Evolutionary conservation across 2,888 invertebrate species (phyloP).

Genomic region (Cryptocheilus praepositus): DNA sequence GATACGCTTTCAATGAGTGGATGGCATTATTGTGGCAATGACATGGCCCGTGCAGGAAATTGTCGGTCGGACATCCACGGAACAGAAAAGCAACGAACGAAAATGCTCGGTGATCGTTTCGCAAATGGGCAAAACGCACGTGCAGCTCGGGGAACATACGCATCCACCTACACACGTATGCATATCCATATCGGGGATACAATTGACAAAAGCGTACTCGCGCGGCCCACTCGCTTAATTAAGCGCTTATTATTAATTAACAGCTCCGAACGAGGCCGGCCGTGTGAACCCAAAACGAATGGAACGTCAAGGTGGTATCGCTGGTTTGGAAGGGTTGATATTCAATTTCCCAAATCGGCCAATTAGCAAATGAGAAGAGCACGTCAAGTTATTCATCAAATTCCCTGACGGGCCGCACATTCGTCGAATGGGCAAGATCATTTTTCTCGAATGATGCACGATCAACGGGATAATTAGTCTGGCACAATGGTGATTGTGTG

Average conservation of each 20-base stretch:
- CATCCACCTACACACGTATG: not conserved
- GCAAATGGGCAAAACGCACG: conserved; percentile 5
- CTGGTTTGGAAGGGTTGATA: conserved; percentile 32
- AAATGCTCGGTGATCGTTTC: conserved; percentile 27
- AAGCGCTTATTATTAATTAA: conserved; percentile 61
- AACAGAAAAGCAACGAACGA: conserved; percentile 19
- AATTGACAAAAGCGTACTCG: conserved; percentile 49
- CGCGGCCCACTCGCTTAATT: conserved; percentile 56
- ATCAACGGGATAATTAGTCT: no score
- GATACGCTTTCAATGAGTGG: conserved; percentile 12
- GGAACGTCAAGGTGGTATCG: conserved; percentile 54
- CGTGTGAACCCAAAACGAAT: conserved; percentile 46
- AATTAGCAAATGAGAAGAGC: conserved; percentile 33
- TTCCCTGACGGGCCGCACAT: conserved; percentile 20
- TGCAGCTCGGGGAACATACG: not conserved
- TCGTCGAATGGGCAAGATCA: not conserved
- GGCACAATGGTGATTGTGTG: no score
- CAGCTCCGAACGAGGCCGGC: conserved; percentile 34
- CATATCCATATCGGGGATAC: conserved; percentile 30
- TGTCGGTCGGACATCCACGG: conserved; percentile 13
- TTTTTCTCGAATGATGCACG: no score
- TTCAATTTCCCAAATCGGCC: conserved; percentile 34
- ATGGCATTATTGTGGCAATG: conserved; percentile 11
- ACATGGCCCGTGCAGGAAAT: conserved; percentile 18
- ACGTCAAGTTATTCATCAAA: conserved; percentile 14